Conservation (phyloP, 2,113 vertebrate genomes). For the Rhipidura dahli region DNA sequence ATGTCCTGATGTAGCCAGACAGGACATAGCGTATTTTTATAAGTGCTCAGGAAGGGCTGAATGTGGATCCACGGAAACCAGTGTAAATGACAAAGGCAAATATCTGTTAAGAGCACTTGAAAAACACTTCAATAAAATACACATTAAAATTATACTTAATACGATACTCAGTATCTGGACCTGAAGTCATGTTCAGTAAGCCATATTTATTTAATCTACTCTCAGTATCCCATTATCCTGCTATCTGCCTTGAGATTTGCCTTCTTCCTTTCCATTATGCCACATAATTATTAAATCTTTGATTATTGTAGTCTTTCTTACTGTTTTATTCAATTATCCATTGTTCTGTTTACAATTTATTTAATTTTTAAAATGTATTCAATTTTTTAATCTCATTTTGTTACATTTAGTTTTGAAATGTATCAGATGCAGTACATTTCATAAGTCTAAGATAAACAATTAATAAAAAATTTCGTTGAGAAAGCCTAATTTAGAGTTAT, state of each 20-base stretch:
- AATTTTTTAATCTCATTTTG: background rate
- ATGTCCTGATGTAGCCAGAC: background rate
- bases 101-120: background rate
- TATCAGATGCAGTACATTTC: background rate
- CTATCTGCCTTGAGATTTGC: background rate
- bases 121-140: background rate
- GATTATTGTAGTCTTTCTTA: background rate
- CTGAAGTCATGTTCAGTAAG: background rate
- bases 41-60: background rate
- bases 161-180: background rate
- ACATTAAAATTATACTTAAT: background rate
- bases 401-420: background rate
- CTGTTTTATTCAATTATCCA: background rate
- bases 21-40: background rate
- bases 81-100: background rate
- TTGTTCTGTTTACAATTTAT: background rate
- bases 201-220: background rate
- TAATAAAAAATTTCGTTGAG: background rate
- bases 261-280: background rate
- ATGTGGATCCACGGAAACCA: background rate
- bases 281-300: background rate
- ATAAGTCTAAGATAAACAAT: background rate
- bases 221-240: background rate
- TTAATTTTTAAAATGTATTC: accelerated
- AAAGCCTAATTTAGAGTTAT: background rate